Evolutionary conservation across 2,113 vertebrate species (phyloP), one percentile per base, ranked within the genome.

Genomic region (Chaetodon trifascialis): DNA sequence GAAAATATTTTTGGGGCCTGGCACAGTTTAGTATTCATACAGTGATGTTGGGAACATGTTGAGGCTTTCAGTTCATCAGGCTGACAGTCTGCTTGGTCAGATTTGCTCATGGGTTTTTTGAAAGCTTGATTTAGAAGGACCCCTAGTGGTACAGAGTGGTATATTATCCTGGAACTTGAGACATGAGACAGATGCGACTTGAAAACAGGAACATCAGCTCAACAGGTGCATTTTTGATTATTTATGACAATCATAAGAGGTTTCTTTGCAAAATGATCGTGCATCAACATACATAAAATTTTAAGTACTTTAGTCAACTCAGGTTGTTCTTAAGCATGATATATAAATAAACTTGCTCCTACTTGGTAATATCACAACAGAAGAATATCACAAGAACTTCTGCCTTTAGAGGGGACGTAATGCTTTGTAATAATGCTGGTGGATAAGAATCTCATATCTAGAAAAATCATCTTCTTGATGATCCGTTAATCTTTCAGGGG

Each of bases 61-160:
- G 34, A 38, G 25, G 16, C 60, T 65, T 55, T 79, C 44, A 52
- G 21, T 30, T 79, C 14, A 36, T 73, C 42, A 62, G 63, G 17
- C 2, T 30, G n/a, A 46, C 11, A 68, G 56, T 25, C 73, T 49
- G 60, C 25, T 49, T 60, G 17, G 17, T 67, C 69, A 74, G 60
- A 73, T 72, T n/a, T 73, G 9, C 16, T 1, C 30, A 1, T 21
- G 6, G 0, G 52, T 69, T 76, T 30, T 78, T 63, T 21, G 12
- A 89, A 84, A 73, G 21, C 46, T 92, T 71, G 73, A 65, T 83
- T 70, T 80, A 88, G 68, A 84, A 66, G 70, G 94, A 91, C 94
- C 93, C 79, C 94, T 94, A 94, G 89, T 95, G 95, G 94, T 69
- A 38, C 0, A 73, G 63, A 78, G 59, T 11, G 7, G 84, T 30